Evolutionary conservation across 2,888 invertebrate genomes (phyloP).

Genomic region (Agrochola litura): DNA sequence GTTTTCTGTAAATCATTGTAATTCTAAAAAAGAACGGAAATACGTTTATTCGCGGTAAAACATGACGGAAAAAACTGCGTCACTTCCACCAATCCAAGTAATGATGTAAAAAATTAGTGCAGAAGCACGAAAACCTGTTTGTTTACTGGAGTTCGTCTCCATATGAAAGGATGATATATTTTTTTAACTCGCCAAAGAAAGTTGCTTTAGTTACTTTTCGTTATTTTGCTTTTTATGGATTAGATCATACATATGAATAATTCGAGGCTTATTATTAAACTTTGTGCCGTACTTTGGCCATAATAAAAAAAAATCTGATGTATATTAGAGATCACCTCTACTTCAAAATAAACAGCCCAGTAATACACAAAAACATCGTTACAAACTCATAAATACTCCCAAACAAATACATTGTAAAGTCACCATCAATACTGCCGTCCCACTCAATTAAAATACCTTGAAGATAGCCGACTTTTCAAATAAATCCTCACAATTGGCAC

Average conservation of each 20-base stretch:
- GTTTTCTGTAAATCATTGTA: not conserved
- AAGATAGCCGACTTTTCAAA: slow-evolving; percentile 50
- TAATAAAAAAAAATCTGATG: too few species aligned
- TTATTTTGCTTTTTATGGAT: not conserved
- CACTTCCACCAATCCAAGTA: too few species aligned
- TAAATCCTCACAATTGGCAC: slow-evolving; percentile 57
- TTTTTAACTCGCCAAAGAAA: not conserved
- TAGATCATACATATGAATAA: not conserved
- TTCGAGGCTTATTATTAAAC: not conserved
- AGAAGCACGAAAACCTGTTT: not conserved
- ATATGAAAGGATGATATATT: not conserved
- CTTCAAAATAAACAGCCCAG: slow-evolving; percentile 9
- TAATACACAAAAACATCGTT: slow-evolving; percentile 9
- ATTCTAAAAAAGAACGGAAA: too few species aligned
- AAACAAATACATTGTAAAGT: slow-evolving; percentile 28
- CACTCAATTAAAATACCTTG: slow-evolving; percentile 59
- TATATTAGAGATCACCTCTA: not conserved
- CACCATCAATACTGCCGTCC: slow-evolving; percentile 30
- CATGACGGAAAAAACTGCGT: too few species aligned
- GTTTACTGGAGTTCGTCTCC: not conserved
- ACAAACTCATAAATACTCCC: slow-evolving; percentile 26
- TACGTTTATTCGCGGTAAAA: too few species aligned
- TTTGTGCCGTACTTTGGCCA: not conserved
- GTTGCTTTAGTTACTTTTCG: not conserved
- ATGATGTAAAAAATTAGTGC: too few species aligned